A percentile compares a stretch with the other conserved stretches of the same genome.
These are phyloP conservation scores for Drosophila melanica DNA, from an alignment of 1,140 invertebrate species.

Conservation along the genomic window DNA sequence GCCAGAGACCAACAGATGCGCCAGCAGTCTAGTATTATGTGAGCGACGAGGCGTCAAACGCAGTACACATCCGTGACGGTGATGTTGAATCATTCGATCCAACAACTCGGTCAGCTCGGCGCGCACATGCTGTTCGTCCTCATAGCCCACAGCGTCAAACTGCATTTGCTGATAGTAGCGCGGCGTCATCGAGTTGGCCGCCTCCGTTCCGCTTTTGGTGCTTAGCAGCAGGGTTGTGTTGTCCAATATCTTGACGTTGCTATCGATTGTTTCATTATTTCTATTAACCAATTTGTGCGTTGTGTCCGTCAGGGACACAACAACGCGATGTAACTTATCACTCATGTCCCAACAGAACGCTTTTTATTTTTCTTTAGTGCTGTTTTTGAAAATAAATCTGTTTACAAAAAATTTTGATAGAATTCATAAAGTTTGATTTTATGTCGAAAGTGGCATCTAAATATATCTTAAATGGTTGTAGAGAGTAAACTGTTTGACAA, in stretches of 20 bases:
- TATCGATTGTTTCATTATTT: conserved; percentile 11
- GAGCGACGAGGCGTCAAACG: conserved; percentile 44
- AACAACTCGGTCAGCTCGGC: conserved; percentile 37
- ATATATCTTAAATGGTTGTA: not conserved
- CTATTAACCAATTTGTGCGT: conserved; percentile 15
- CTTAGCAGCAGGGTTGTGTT: conserved; percentile 44
- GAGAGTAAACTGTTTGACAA: not conserved
- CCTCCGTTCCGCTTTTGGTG: not conserved
- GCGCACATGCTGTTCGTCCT: conserved; percentile 50
- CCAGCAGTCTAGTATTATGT: conserved; percentile 49
- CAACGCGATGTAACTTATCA: conserved; percentile 47
- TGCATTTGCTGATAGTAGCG: conserved; percentile 58
- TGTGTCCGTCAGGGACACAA: conserved; percentile 53
- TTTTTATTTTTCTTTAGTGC: not conserved
- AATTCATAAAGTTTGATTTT: conserved; percentile 14
- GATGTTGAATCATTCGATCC: conserved; percentile 44
- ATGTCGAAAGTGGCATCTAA: not conserved
- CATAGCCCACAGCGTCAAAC: conserved; percentile 65
- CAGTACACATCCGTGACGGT: conserved; percentile 48
- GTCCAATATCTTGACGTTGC: conserved; percentile 53
- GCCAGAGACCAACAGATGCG: conserved; percentile 58
- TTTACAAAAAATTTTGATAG: conserved; percentile 42
- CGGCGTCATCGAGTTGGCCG: not conserved
- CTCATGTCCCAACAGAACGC: not conserved
- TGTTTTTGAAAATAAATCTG: conserved; percentile 14